Evolutionary conservation across 2,113 vertebrate species (phyloP).

Genomic region (Pandion haliaetus): DNA sequence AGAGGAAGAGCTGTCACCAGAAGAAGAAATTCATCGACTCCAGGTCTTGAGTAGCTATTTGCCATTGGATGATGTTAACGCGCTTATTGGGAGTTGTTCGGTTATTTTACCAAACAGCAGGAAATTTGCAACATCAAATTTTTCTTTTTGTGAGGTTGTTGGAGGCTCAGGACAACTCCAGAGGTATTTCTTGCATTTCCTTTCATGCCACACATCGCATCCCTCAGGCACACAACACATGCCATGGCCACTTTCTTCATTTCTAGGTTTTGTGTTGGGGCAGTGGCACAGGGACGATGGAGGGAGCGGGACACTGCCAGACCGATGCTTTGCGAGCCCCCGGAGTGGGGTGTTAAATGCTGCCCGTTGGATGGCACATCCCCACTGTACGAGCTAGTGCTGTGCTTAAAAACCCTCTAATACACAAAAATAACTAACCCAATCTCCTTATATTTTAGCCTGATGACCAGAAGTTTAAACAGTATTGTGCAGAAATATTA

Average conservation of each 20-base stretch:
- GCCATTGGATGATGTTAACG: background rate
- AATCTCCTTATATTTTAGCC: background rate
- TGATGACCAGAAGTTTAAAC: background rate
- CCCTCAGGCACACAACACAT: background rate
- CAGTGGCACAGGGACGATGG: background rate
- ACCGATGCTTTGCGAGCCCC: fast-evolving
- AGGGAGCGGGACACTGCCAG: background rate
- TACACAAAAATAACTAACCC: background rate
- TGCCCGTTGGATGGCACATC: background rate
- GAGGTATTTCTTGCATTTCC: background rate
- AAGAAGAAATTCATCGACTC: background rate
- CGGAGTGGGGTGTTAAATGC: too few relatives aligned
- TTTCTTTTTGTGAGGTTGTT: background rate
- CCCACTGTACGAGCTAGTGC: background rate
- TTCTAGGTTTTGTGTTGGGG: background rate
- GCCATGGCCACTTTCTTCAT: background rate
- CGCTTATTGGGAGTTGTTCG: too few relatives aligned
- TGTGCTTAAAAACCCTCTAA: background rate
- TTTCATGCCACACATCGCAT: fast-evolving
- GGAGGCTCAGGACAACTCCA: background rate
- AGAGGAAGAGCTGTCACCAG: background rate
- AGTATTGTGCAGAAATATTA: background rate
- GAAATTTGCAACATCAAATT: background rate
- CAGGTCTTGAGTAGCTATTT: background rate
- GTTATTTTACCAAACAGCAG: background rate